These are phyloP conservation scores for Corvus moneduloides DNA, from an alignment of 2,113 vertebrate genomes.

Conservation along the genomic window DNA sequence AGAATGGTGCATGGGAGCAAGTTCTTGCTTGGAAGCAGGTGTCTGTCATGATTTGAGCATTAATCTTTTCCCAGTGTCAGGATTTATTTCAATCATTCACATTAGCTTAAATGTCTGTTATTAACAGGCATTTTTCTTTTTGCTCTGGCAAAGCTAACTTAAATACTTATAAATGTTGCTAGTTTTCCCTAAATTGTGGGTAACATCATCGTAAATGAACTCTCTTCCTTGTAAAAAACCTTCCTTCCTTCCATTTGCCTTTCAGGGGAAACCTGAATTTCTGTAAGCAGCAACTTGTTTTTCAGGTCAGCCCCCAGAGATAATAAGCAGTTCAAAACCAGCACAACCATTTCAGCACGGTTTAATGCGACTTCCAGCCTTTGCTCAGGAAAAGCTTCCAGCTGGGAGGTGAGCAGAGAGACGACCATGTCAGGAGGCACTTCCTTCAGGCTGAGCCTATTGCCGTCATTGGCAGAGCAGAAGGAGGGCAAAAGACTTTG, in stretches of 20 bases:
- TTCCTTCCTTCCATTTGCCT: constrained; percentile 14
- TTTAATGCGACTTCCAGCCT: constrained; percentile 32
- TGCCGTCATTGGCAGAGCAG: constrained; percentile 5
- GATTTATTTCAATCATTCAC: neutral
- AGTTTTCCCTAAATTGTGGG: constrained; percentile 26
- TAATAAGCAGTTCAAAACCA: constrained; percentile 51
- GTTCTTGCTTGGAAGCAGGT: neutral
- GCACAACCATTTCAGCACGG: constrained; percentile 30
- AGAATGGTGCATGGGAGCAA: neutral
- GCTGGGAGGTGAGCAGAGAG: constrained; percentile 23
- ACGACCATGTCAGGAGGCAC: neutral
- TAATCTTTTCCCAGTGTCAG: neutral
- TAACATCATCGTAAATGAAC: neutral
- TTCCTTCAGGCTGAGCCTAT: neutral
- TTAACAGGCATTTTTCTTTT: neutral
- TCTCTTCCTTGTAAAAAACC: constrained; percentile 13
- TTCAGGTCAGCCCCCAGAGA: constrained; percentile 44
- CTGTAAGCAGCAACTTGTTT: constrained; percentile 48
- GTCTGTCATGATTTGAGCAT: neutral
- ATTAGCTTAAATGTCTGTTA: neutral
- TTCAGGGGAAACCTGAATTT: constrained; percentile 36
- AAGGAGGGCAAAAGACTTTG: constrained; percentile 24
- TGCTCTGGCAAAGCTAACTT: neutral
- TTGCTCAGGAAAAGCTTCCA: constrained; percentile 32
- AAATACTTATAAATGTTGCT: constrained; percentile 31